Evolutionary conservation across 2,888 invertebrate species (phyloP).

Genomic region (Matsumyia berberina): DNA sequence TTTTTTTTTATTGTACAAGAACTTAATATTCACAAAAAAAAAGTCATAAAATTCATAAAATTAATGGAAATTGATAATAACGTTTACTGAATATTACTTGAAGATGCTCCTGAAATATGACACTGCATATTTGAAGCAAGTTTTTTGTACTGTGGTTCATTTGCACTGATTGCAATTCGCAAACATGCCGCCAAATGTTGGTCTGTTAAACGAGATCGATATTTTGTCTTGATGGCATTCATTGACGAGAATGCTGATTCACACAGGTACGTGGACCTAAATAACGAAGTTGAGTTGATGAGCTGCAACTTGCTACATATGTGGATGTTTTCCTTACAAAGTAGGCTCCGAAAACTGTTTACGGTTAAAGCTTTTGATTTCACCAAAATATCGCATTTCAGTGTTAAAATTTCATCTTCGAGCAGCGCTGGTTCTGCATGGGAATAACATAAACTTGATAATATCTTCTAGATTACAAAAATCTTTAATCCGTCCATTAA

Average conservation of each 20-base stretch:
- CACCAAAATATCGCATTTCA: too few relatives aligned
- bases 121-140: too few relatives aligned
- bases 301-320: slow-evolving; percentile 9
- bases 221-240: slow-evolving; percentile 22
- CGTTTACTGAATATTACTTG: slow-evolving; percentile 1
- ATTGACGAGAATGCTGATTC: slow-evolving; percentile 29
- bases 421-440: too few relatives aligned
- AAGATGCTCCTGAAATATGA: too few relatives aligned
- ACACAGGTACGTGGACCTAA: slow-evolving; percentile 1
- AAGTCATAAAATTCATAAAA: not conserved
- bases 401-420: too few relatives aligned
- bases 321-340: too few relatives aligned
- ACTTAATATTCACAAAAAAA: too few relatives aligned
- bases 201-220: too few relatives aligned
- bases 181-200: slow-evolving; percentile 24
- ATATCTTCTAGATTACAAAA: slow-evolving; percentile 36
- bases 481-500: slow-evolving; percentile 6
- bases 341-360: too few relatives aligned
- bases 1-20: too few relatives aligned
- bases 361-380: too few relatives aligned
- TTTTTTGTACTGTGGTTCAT: slow-evolving; percentile 28
- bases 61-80: slow-evolving; percentile 7
- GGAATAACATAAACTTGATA: slow-evolving; percentile 24
- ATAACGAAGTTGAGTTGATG: slow-evolving; percentile 4
- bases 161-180: slow-evolving; percentile 29